Conservation (phyloP, 2,113 vertebrate species). For the Rynchops niger region DNA sequence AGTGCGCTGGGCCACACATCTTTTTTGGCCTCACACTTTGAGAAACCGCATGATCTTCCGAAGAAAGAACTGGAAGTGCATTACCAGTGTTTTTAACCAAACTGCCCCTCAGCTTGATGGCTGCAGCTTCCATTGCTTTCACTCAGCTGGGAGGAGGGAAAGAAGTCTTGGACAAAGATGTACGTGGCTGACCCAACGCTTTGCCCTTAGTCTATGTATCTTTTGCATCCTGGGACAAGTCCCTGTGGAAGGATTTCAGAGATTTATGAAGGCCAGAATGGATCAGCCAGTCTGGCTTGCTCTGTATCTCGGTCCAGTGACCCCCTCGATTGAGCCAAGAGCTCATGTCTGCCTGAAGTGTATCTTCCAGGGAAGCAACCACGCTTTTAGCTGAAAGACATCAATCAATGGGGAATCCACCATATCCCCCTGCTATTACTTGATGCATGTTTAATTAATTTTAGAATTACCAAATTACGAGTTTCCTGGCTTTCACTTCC, state of each 20-base stretch:
- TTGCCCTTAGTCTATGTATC: not conserved
- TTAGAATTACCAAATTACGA: not conserved
- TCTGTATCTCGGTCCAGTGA: not conserved
- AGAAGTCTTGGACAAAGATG: rapidly evolving
- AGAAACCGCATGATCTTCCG: conserved; percentile 8
- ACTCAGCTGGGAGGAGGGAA: not conserved
- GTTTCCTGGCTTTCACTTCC: not conserved
- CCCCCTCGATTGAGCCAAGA: not conserved
- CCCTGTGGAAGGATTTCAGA: not conserved
- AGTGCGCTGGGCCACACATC: conserved; percentile 63
- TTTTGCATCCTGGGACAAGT: not conserved
- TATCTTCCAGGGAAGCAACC: not conserved
- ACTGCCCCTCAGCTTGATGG: not conserved
- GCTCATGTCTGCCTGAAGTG: not conserved
- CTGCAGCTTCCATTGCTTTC: not conserved
- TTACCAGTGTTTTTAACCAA: conserved; percentile 9
- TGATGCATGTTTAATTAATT: conserved; percentile 17
- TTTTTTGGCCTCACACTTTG: conserved; percentile 44
- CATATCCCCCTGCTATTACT: not conserved
- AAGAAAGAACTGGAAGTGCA: conserved; percentile 18
- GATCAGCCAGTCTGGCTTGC: not conserved
- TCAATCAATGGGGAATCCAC: conserved; percentile 14
- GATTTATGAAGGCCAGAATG: not conserved
- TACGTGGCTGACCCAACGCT: not conserved
- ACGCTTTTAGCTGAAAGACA: conserved; percentile 12